Conservation (phyloP, 2,797 vertebrate genomes). For the Eulemur rubriventer region DNA sequence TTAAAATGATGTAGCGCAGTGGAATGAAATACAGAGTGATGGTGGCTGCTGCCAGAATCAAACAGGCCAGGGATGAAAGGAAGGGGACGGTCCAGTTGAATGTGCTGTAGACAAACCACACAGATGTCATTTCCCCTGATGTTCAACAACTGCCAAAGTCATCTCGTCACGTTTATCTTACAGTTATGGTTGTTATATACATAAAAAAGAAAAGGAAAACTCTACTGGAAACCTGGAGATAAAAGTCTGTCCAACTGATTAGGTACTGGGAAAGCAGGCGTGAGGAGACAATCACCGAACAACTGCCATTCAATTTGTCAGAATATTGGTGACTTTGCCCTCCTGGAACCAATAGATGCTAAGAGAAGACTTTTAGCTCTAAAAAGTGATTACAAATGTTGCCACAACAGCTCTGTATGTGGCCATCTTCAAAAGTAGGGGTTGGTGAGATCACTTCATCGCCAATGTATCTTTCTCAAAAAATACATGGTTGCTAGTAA, state of each 20-base stretch:
- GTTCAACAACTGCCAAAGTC: background rate
- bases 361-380: background rate
- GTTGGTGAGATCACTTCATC: background rate
- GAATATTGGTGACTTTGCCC: background rate
- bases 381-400: background rate
- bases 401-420: background rate
- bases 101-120: conserved; percentile 87
- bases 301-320: background rate
- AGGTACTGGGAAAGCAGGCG: background rate
- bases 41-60: conserved; percentile 88
- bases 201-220: background rate
- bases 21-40: conserved; percentile 91
- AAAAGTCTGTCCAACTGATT: background rate
- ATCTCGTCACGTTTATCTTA: background rate
- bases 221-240: background rate
- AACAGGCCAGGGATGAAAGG: conserved; percentile 91
- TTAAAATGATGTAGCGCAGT: conserved; percentile 94
- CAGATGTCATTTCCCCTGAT: background rate
- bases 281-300: background rate
- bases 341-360: accelerated
- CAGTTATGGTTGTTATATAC: background rate
- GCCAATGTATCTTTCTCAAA: background rate
- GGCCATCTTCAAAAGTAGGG: background rate
- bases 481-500: background rate
- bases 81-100: conserved; percentile 99